These are phyloP conservation scores for Hybognathus amarus DNA, from an alignment of 2,797 vertebrate species.

Conservation along the genomic window DNA sequence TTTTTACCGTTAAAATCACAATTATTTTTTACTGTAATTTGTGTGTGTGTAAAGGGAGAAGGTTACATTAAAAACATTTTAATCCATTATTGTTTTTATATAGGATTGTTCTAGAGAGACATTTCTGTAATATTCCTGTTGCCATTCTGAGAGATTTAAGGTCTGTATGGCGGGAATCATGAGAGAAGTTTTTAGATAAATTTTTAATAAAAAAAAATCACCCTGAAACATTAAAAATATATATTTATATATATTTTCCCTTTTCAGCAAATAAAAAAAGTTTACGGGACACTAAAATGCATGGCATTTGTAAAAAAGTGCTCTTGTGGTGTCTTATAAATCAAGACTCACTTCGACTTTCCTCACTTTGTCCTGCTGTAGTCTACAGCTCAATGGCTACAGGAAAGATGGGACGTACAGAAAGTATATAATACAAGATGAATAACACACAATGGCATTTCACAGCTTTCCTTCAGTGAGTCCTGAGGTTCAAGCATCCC, in stretches of 20 bases:
- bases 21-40: too few relatives aligned
- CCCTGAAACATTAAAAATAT: not conserved
- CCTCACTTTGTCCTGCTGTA: not conserved
- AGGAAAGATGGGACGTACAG: conserved; percentile 51
- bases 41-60: not conserved
- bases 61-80: not conserved
- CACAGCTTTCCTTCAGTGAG: conserved; percentile 59
- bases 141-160: not conserved
- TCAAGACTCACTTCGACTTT: not conserved
- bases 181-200: not conserved
- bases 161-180: not conserved
- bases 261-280: too few relatives aligned
- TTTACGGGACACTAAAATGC: not conserved
- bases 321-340: not conserved
- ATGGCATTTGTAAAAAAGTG: not conserved
- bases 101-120: not conserved
- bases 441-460: conserved; percentile 55
- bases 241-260: too few relatives aligned
- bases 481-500: conserved; percentile 59
- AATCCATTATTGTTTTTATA: not conserved
- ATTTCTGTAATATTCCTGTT: not conserved
- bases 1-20: too few relatives aligned
- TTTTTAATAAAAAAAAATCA: not conserved
- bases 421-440: conserved; percentile 50
- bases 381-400: not conserved